Evolutionary conservation across 2,113 vertebrate species (phyloP), one percentile per base, ranked within the genome.

Genomic region (Archilochus colubris): DNA sequence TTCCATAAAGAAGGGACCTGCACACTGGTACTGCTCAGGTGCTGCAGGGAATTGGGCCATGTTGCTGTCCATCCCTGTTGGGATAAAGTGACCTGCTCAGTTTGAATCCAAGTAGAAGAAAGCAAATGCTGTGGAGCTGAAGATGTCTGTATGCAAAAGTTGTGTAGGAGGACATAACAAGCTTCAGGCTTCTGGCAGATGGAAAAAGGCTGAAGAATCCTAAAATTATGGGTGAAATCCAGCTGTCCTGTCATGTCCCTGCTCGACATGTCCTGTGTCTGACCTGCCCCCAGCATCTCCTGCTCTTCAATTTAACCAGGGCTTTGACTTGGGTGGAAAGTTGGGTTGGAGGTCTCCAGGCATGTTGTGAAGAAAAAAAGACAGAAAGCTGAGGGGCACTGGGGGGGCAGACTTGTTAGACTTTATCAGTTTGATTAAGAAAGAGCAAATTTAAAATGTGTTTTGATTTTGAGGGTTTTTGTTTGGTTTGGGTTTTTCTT

Each of bases 111-210:
- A 50, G 12, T 0, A 74, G 66, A 28, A 10, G 4, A 3, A 53
- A 64, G 69, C 23, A n/a, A 46, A 80, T 69, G 74, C 86, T 93
- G 59, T 64, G 36, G 50, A 68, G 87, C 40, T 33, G 31, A 51
- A 62, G 94, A 14, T 73, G 2, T 78, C 69, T 50, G 53, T 58
- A 50, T 24, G 76, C 66, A 67, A 54, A 36, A 54, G 77, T 78
- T 95, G 82, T 33, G 78, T 92, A 58, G 93, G 93, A 96, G 84
- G 89, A 80, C 14, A 6, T 3, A 89, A 15, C 12, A 62, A 77
- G 63, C 81, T 94, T 24, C 70, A 66, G 74, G 63, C 81, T 94
- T 24, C 70, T 91, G 74, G 36, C 89, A 87, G 89, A 82, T 91
- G 94, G 89, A 83, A 84, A 89, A 72, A 77, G 31, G 51, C 63